Evolutionary conservation across 2,888 invertebrate species (phyloP), one percentile per base, ranked within the genome.

Genomic region (Perizoma flavofasciatum): DNA sequence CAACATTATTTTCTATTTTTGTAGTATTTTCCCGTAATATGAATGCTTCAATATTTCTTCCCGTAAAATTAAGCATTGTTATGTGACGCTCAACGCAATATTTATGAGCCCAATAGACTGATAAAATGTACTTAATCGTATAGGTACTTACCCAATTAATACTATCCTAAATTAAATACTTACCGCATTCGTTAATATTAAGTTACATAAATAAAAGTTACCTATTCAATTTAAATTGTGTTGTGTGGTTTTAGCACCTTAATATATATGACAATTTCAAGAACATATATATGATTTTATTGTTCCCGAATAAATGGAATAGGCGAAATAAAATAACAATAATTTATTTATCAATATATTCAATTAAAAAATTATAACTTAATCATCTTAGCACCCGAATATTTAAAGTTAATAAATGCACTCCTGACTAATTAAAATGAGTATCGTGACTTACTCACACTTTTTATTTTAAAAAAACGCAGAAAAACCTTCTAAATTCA

Each of bases 361-460:
- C 39, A 49, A 40, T 44, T 37, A 37, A 37, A 4, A 37, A 6
- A 22, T 22, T 22, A 22, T 22, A 22, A 22, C 22, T 22, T 22
- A 22, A 22, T 22, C 1, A 44, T 49, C 60, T 82, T 85, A 88
- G 86, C 86, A 87, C 86, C 87, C 77, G 75, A 67, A 65, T 33
- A 66, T 77, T 87, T 81, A 79, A 79, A 71, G 68, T 82, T 22
- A 85, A 81, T 89, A 91, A 91, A 91, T 91, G 91, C 91, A 89
- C 74, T 70, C 65, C 81, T 87, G 88, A 89, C 87, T 88, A 85
- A 74, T n/a, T 71, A 71, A 82, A 82, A 80, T 88, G 89, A 89
- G 89, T 88, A 88, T 87, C 86, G 72, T 81, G 75, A 69, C 69
- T 67, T 72, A 69, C 46, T 37, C 51, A 59, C 49, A 43, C 65